Evolutionary conservation across 2,113 vertebrate species (phyloP), one percentile per base, ranked within the genome.

Genomic region (Calidris pygmaea): DNA sequence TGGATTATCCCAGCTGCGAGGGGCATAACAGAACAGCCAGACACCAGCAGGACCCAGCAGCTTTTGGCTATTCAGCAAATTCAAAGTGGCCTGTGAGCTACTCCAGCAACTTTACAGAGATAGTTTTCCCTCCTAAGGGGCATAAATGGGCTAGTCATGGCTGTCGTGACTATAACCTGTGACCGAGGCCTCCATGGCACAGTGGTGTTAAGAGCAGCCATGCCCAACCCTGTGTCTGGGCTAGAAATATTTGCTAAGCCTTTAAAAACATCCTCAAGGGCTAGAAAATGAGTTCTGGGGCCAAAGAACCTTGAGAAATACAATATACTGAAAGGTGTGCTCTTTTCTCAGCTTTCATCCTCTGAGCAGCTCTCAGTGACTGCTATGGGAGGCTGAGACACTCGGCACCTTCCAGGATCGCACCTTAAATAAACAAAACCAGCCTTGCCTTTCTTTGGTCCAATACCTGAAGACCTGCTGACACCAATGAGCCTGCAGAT

Each of bases 131-230:
- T 67, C 0, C 22, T 26, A 45, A 91, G 8, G 6, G 7, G 4
- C 41, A 5, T 34, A 39, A 35, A 41, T 19, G 26, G 12, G 14
- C 24, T 26, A 34, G 22, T 63, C 48, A 15, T n/a, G 30, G 37
- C 18, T 59, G 10, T 12, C 2, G 1, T 5, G 83, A 60, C 34
- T n/a, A 37, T 58, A 79, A 29, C n/a, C 48, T 88, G 26, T 60
- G 27, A 72, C 21, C 0, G 0, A 56, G 41, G 29, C 10, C 24
- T 60, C 56, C 1, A 0, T 27, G n/a, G 43, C 66, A 67, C 43
- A 32, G 4, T 37, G 12, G 13, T 23, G 1, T 80, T 80, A 47
- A 73, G 3, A 74, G 9, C 18, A 62, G 39, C 35, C 10, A 55
- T 48, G 20, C 4, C 27, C 7, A 48, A 7, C 3, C 12, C 24